phyloP scores from a whole-genome alignment of 2,113 vertebrate species.

The Hippocampus barbouri region DNA sequence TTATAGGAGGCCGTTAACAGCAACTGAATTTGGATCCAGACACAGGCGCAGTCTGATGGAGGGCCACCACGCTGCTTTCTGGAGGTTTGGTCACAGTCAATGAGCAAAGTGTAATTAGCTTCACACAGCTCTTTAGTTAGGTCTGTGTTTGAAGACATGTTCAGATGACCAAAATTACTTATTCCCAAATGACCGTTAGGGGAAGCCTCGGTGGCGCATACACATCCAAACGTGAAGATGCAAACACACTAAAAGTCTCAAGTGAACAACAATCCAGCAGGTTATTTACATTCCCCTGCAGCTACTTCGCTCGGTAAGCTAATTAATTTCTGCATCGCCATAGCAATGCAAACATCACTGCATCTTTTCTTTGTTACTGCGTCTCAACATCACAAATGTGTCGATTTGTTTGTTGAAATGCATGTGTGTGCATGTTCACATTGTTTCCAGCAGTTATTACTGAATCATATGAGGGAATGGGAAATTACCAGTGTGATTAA shows the following conservation, averaged over 20 bases:
- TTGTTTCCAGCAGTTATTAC: not conserved
- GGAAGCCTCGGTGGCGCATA: not conserved
- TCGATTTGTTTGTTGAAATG: conserved; percentile 7
- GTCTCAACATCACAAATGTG: conserved; percentile 32
- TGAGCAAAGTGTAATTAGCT: not conserved
- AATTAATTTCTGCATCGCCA: conserved; percentile 44
- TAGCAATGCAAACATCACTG: conserved; percentile 41
- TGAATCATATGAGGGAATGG: too few relatives aligned
- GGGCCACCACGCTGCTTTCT: not conserved
- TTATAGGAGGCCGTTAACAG: conserved; percentile 3
- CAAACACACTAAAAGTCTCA: conserved; percentile 14
- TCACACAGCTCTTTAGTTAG: not conserved
- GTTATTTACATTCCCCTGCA: conserved; percentile 39
- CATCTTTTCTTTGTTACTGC: conserved; percentile 39
- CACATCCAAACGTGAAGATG: conserved; percentile 11
- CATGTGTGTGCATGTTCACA: conserved; percentile 19
- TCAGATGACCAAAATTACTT: conserved; percentile 2
- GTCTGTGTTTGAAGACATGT: conserved; percentile 6
- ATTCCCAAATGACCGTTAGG: not conserved
- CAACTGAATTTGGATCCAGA: not conserved
- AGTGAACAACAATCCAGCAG: conserved; percentile 16
- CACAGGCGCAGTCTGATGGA: not conserved
- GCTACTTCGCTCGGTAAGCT: conserved; percentile 24
- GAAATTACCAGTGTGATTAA: too few relatives aligned
- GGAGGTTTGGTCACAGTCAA: not conserved